Conservation (phyloP, 1,140 invertebrate genomes). For the Hylyphantes graminicola region DNA sequence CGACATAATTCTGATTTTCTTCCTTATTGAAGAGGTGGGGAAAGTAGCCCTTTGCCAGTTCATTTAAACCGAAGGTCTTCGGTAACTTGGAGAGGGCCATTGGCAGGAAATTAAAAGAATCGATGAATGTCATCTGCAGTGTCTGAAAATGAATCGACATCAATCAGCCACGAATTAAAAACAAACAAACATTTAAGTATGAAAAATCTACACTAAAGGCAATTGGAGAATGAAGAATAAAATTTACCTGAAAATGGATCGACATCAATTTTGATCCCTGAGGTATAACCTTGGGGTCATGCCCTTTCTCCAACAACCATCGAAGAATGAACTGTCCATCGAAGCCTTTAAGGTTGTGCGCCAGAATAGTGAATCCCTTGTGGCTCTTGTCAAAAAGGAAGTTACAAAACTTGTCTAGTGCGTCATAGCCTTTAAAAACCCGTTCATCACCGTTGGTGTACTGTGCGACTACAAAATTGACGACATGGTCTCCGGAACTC, state of each 20-base stretch:
- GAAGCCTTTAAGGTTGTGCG: no score
- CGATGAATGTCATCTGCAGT: background rate
- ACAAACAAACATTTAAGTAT: background rate
- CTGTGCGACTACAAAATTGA: slow-evolving; percentile 13
- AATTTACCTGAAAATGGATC: background rate
- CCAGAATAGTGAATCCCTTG: background rate
- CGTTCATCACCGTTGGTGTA: background rate
- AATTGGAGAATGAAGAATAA: background rate
- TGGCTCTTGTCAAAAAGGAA: background rate
- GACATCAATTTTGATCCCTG: background rate
- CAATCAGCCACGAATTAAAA: background rate
- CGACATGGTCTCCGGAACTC: background rate
- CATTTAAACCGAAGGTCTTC: background rate
- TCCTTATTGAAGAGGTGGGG: background rate
- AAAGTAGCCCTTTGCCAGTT: background rate
- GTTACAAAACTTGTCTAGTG: background rate
- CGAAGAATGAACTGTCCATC: background rate
- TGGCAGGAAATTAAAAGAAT: slow-evolving; percentile 9
- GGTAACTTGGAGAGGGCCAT: background rate
- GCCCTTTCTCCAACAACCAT: background rate
- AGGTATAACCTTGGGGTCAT: no score
- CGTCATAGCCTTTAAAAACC: background rate
- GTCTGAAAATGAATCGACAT: background rate
- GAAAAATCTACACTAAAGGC: background rate
- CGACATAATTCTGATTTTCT: background rate